Conservation (phyloP, 1,140 invertebrate species). For the Apis laboriosa region DNA sequence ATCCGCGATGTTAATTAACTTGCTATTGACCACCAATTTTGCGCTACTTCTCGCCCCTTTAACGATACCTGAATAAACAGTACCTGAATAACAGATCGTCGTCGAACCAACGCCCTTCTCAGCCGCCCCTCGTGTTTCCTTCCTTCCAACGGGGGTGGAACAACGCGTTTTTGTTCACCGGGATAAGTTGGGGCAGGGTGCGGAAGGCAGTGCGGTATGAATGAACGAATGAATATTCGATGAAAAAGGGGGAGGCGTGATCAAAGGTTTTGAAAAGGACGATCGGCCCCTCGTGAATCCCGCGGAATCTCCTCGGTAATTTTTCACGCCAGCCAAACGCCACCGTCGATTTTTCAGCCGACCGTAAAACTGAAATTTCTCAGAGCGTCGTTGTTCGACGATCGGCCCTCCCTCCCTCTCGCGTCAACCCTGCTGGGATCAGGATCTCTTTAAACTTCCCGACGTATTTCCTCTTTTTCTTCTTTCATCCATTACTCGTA, state of each 20-base stretch:
- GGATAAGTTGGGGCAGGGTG: not conserved
- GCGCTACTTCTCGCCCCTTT: not conserved
- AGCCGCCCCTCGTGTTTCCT: not conserved
- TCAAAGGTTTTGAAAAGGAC: constrained; percentile 27
- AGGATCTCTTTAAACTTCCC: constrained; percentile 62
- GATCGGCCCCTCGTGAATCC: constrained; percentile 44
- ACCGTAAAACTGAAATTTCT: constrained; percentile 75
- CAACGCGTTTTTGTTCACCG: not conserved
- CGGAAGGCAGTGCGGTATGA: no score
- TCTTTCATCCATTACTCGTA: not conserved
- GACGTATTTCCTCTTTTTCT: constrained; percentile 60
- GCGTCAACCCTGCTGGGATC: constrained; percentile 51
- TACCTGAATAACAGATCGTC: constrained; percentile 1
- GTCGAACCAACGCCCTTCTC: not conserved
- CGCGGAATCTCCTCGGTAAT: constrained; percentile 65
- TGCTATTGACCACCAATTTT: constrained; percentile 17
- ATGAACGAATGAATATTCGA: not conserved
- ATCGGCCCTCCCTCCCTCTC: constrained; percentile 33
- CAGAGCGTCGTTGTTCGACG: constrained; percentile 59
- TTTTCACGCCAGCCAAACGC: constrained; percentile 69
- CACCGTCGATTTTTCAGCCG: constrained; percentile 70
- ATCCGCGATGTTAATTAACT: not conserved
- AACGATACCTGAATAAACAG: constrained; percentile 10
- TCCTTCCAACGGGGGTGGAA: not conserved
- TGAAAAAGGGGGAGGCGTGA: not conserved